Conservation (phyloP, 2,113 vertebrate species). For the Agapornis roseicollis region DNA sequence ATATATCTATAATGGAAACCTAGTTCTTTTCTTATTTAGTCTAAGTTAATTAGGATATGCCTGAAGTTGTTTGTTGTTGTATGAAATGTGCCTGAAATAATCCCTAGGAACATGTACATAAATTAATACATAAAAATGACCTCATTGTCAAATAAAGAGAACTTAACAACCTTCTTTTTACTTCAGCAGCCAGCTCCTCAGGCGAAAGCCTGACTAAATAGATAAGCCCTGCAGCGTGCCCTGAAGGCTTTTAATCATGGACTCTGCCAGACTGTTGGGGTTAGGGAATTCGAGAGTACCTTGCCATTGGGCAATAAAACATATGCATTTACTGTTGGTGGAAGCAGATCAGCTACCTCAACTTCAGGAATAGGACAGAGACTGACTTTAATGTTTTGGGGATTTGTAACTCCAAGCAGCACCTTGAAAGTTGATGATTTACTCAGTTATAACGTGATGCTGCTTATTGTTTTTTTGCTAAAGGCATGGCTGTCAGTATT, state of each 20-base stretch:
- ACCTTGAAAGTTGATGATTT: neutral
- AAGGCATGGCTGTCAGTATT: neutral
- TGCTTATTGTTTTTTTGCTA: neutral
- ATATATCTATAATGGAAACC: neutral
- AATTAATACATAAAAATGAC: conserved; percentile 36
- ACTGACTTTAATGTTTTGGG: neutral
- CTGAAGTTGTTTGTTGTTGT: neutral
- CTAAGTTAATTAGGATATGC: neutral
- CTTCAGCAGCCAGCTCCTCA: neutral
- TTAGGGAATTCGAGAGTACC: neutral
- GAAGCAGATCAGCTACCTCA: neutral
- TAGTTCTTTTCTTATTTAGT: neutral
- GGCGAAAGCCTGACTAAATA: conserved; percentile 42
- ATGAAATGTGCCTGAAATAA: neutral
- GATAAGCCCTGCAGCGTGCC: conserved; percentile 11
- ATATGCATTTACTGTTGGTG: neutral
- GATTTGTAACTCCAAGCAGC: neutral
- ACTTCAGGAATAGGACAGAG: neutral
- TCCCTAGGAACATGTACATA: conserved; percentile 18
- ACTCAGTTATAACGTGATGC: neutral
- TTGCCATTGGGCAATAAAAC: neutral
- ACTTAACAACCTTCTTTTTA: neutral
- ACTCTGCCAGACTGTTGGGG: neutral
- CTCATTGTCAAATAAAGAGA: neutral
- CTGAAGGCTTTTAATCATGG: neutral